Conservation (phyloP, 2,888 invertebrate genomes). For the Calliopum simillimum region DNA sequence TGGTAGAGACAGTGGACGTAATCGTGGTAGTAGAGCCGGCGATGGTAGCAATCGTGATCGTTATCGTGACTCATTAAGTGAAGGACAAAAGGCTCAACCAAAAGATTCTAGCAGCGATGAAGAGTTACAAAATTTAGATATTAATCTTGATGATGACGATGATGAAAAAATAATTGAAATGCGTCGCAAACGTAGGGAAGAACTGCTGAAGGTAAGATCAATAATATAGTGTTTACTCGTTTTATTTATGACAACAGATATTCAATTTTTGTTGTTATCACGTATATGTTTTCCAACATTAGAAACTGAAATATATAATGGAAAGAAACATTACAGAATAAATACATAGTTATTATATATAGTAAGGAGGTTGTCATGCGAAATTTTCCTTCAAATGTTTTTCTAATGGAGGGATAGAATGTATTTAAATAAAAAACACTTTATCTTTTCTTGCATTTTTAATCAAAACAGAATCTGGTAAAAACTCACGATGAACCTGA, state of each 20-base stretch:
- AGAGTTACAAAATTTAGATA: conserved; percentile 76
- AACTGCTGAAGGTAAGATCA: conserved; percentile 79
- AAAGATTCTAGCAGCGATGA: conserved; percentile 73
- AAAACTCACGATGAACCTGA: conserved; percentile 21
- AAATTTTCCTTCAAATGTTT: too few species aligned
- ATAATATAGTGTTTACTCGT: not conserved
- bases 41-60: conserved; percentile 69
- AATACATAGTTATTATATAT: too few species aligned
- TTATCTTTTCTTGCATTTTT: too few species aligned
- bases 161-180: conserved; percentile 95
- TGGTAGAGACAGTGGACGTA: conserved; percentile 55
- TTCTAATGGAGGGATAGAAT: too few species aligned
- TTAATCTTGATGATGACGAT: conserved; percentile 88
- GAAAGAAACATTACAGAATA: too few species aligned
- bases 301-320: too few species aligned
- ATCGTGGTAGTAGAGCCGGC: conserved; percentile 61
- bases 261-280: too few species aligned
- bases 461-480: conserved; percentile 38
- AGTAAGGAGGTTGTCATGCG: too few species aligned
- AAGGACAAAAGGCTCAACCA: conserved; percentile 78
- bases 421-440: too few species aligned
- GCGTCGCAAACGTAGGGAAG: conserved; percentile 87
- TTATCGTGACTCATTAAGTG: conserved; percentile 80
- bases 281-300: too few species aligned
- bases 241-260: too few species aligned